Conservation (phyloP, 2,888 invertebrate genomes). For the Hymenopus coronatus region DNA sequence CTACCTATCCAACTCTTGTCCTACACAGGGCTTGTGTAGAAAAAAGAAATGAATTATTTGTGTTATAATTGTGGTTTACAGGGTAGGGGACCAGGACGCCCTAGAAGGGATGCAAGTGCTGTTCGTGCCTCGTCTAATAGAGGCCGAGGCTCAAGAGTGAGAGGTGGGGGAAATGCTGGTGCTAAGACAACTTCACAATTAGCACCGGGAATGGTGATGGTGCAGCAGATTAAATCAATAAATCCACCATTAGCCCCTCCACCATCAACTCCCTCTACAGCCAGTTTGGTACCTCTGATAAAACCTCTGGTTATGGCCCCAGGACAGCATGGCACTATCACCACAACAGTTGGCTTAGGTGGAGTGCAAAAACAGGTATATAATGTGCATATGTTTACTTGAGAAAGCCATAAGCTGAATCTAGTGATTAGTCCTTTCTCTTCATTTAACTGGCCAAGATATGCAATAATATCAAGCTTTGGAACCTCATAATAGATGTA, state of each 20-base stretch:
- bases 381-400: background rate
- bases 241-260: constrained; percentile 21
- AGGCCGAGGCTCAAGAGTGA: background rate
- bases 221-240: constrained; percentile 25
- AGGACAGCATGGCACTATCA: background rate
- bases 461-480: too few species aligned
- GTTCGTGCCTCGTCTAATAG: background rate
- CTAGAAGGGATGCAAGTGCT: constrained; percentile 28
- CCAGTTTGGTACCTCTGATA: constrained; percentile 30
- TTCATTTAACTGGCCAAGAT: too few species aligned
- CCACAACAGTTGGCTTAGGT: background rate
- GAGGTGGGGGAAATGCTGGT: background rate
- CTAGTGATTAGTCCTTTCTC: too few species aligned
- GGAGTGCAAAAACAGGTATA: constrained; percentile 24
- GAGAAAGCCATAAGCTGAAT: too few species aligned
- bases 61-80: background rate
- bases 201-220: constrained; percentile 23
- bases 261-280: constrained; percentile 9
- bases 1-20: too few species aligned
- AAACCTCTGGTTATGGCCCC: constrained; percentile 25
- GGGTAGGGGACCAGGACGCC: constrained; percentile 30
- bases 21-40: too few species aligned
- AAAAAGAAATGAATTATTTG: too few species aligned
- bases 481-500: too few species aligned
- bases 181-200: background rate